These are phyloP conservation scores for Macrotis lagotis DNA, from an alignment of 2,113 vertebrate genomes.

Conservation along the genomic window DNA sequence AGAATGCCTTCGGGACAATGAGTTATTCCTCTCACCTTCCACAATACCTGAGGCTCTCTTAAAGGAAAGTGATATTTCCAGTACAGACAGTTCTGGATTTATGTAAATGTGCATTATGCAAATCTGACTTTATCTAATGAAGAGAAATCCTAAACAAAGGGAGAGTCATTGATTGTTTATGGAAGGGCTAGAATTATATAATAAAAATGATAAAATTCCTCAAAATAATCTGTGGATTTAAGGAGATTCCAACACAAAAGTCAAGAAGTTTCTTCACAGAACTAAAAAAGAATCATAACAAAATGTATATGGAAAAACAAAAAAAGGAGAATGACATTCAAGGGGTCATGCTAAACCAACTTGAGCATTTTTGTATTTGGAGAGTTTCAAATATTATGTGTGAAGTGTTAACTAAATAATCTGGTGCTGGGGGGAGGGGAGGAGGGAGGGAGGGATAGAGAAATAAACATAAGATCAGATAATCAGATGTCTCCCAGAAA, in stretches of 20 bases:
- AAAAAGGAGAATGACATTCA: neutral
- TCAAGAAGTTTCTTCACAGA: neutral
- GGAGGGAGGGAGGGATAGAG: neutral
- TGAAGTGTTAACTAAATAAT: neutral
- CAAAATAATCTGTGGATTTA: neutral
- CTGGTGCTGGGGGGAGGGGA: neutral
- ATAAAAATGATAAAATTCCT: neutral
- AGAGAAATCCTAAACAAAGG: neutral
- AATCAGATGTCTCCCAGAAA: neutral
- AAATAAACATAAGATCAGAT: constrained; percentile 9
- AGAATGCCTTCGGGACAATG: constrained; percentile 24
- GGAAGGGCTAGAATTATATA: neutral
- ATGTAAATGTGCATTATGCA: neutral
- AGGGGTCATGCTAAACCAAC: neutral
- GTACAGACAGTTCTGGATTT: neutral
- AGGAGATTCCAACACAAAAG: neutral
- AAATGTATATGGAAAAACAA: neutral
- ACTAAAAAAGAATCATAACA: neutral
- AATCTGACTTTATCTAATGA: neutral
- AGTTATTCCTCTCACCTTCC: constrained; percentile 13
- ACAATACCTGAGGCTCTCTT: neutral
- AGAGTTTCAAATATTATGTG: neutral
- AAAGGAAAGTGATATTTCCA: constrained; percentile 1
- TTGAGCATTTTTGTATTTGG: neutral
- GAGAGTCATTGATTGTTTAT: neutral